These are phyloP conservation scores for Furcifer pardalis DNA, from an alignment of 2,797 vertebrate species.

Conservation along the genomic window DNA sequence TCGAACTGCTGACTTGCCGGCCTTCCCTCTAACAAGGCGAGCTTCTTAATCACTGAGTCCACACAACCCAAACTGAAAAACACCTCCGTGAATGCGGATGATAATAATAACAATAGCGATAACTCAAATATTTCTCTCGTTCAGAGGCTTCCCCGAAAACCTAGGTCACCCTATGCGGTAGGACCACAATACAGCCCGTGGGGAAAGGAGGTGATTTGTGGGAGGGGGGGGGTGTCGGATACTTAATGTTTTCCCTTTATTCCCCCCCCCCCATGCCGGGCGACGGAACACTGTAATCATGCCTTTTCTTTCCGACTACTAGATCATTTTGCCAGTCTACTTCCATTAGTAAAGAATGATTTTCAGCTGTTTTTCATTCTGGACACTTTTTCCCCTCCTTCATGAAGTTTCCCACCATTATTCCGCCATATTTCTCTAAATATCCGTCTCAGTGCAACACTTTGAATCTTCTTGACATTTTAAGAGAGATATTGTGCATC, in stretches of 20 bases:
- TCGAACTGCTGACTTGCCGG: too few relatives aligned
- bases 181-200: constrained; percentile 31
- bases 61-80: too few relatives aligned
- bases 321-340: constrained; percentile 40
- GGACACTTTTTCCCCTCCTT: background rate
- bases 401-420: background rate
- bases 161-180: constrained; percentile 55
- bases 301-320: constrained; percentile 32
- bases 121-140: constrained; percentile 41
- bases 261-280: constrained; percentile 49
- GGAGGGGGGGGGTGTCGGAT: constrained; percentile 32
- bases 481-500: background rate
- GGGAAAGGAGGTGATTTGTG: constrained; percentile 40
- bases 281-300: constrained; percentile 56
- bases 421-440: background rate
- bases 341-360: constrained; percentile 46
- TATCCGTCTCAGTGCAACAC: constrained; percentile 30
- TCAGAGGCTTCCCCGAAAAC: constrained; percentile 29
- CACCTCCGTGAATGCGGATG: too few relatives aligned
- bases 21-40: too few relatives aligned
- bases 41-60: too few relatives aligned
- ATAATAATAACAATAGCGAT: too few relatives aligned
- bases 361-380: too few relatives aligned
- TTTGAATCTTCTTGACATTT: constrained; percentile 42
- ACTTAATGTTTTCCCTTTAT: constrained; percentile 61